Evolutionary conservation across 2,888 invertebrate genomes (phyloP).

Genomic region (Coecobrya sp.): DNA sequence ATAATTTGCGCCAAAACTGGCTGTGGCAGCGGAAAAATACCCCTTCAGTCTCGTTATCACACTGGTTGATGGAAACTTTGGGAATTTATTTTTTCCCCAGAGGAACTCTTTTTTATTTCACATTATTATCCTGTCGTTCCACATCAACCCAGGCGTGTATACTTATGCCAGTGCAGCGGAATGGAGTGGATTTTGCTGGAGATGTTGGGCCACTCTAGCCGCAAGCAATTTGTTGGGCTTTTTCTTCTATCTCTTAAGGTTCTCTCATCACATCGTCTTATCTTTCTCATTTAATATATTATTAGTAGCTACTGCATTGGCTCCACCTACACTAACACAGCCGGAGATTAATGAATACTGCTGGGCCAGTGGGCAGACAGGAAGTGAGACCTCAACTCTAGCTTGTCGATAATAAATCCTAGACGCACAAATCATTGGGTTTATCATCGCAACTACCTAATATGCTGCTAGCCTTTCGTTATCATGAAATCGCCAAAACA

Average conservation of each 20-base stretch:
- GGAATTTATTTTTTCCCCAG: neutral
- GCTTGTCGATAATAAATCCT: neutral
- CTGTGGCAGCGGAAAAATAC: neutral
- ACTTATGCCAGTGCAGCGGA: neutral
- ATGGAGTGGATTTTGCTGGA: neutral
- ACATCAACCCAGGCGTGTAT: neutral
- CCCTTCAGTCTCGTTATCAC: slow-evolving; percentile 35
- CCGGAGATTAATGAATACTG: too few relatives aligned
- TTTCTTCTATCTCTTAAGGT: neutral
- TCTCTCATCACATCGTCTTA: neutral
- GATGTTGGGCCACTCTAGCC: neutral
- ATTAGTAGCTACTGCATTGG: neutral
- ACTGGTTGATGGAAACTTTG: slow-evolving; percentile 1
- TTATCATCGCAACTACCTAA: neutral
- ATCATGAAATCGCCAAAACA: neutral
- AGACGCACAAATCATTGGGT: neutral
- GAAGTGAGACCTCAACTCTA: too few relatives aligned
- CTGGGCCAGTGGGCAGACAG: too few relatives aligned
- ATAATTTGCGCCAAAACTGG: slow-evolving; percentile 51
- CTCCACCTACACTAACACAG: neutral
- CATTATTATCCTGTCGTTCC: neutral
- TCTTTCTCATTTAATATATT: neutral
- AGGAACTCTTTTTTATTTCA: slow-evolving; percentile 13
- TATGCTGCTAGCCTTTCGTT: neutral
- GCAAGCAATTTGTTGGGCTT: slow-evolving; percentile 29